Evolutionary conservation across 2,113 vertebrate genomes (phyloP), one percentile per base, ranked within the genome.

Genomic region (Daubentonia madagascariensis): DNA sequence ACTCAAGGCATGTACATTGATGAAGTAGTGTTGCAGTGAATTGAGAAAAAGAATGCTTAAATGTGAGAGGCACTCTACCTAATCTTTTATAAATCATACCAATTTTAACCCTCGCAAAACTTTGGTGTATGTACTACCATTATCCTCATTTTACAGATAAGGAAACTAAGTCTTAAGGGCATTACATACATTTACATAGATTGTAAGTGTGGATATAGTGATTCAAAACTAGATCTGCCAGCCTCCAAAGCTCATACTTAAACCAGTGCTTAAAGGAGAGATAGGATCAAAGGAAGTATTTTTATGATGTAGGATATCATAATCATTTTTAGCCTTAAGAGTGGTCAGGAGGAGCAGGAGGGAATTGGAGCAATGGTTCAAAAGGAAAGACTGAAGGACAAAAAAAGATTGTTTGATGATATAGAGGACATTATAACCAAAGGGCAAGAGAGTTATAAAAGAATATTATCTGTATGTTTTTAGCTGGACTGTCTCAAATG

Each of bases 401-500:
- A 54, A 76, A 85, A 40, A 22, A 40, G 10, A 63, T 9, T 18
- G 6, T 37, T 48, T 45, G 65, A 76, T 79, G 30, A 93, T 54
- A 65, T 28, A 61, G 22, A 91, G 89, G 73, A 45, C 43, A 89
- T 73, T 96, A 89, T 91, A 89, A 86, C 13, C 17, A 45, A 70
- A 91, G 20, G 68, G 6, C n/a, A 85, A 65, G 52, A 89, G 54
- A 50, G n/a, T 30, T 50, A 81, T 43, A 50, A 96, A 78, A 94
- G 37, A 73, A 81, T 65, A 88, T 68, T 50, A 97, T 94, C 73
- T 92, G 22, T 84, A 87, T 93, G 23, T 57, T 87, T 90, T 95
- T 85, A 90, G 4, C 48, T 83, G 70, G 35, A 81, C 54, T 89
- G 4, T 59, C 28, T 78, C 85, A 95, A 83, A 94, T 81, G 52